Conservation (phyloP, 2,888 invertebrate species). For the Bursaphelenchus okinawaensis region DNA sequence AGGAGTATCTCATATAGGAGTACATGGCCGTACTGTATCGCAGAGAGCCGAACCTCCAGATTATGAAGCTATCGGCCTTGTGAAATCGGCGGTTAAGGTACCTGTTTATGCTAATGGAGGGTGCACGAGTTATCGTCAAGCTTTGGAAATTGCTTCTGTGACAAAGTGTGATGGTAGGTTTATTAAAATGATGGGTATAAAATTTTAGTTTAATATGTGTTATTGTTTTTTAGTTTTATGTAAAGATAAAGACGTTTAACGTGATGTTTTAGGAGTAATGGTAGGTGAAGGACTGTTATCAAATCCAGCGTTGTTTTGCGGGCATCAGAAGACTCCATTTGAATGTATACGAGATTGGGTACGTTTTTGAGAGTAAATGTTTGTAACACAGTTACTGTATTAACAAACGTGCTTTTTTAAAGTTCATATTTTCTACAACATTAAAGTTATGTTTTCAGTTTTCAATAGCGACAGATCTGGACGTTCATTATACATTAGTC, state of each 20-base stretch:
- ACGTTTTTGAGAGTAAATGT: slow-evolving; percentile 29
- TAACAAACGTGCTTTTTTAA: not conserved
- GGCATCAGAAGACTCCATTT: slow-evolving; percentile 68
- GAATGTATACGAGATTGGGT: slow-evolving; percentile 77
- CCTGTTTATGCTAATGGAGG: slow-evolving; percentile 92
- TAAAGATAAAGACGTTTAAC: too few species aligned
- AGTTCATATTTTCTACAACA: not conserved
- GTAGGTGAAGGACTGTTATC: slow-evolving; percentile 79
- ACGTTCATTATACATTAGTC: slow-evolving; percentile 76
- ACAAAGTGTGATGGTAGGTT: slow-evolving; percentile 68
- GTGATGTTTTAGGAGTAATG: slow-evolving; percentile 71
- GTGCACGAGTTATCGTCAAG: slow-evolving; percentile 71
- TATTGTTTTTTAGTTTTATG: not conserved
- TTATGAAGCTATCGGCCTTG: slow-evolving; percentile 68
- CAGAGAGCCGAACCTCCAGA: slow-evolving; percentile 65
- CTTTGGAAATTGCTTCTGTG: slow-evolving; percentile 66
- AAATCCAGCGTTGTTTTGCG: slow-evolving; percentile 84
- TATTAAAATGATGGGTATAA: not conserved
- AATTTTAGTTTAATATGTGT: too few species aligned
- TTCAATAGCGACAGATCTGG: slow-evolving; percentile 63
- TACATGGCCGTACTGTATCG: slow-evolving; percentile 83
- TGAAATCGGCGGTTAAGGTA: slow-evolving; percentile 64
- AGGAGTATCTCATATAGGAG: slow-evolving; percentile 79
- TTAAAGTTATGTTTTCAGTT: slow-evolving; percentile 48
- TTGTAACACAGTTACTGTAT: not conserved